phyloP scores from a whole-genome alignment of 1,140 invertebrate genomes.

The Euwallacea similis region DNA sequence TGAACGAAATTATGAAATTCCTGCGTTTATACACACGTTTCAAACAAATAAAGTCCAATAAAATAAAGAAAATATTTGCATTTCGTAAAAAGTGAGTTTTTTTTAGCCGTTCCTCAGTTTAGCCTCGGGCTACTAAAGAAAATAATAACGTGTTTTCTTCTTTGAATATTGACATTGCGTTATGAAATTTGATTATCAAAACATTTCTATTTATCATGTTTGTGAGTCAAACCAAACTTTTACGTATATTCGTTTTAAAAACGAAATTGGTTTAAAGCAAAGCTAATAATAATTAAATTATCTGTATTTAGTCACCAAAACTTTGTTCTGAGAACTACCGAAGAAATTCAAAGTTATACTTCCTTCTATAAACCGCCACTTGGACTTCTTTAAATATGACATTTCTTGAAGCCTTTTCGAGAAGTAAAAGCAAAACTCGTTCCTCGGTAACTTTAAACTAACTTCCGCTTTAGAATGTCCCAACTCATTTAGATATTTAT shows the following conservation, averaged over 20 bases:
- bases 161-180: conserved; percentile 11
- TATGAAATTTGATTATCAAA: conserved; percentile 1
- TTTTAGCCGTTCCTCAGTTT: neutral
- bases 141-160: neutral
- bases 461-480: conserved; percentile 2
- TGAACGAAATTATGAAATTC: too few relatives aligned
- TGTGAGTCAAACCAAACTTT: neutral
- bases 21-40: neutral
- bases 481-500: conserved; percentile 6
- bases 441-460: conserved; percentile 4
- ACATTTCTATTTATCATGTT: conserved; percentile 5
- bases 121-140: neutral
- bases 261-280: too few relatives aligned
- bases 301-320: too few relatives aligned
- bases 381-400: conserved; percentile 1
- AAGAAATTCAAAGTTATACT: neutral
- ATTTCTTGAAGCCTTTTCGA: conserved; percentile 2
- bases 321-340: neutral
- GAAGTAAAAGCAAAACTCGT: neutral
- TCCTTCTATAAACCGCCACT: neutral
- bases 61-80: conserved; percentile 10
- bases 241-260: too few relatives aligned
- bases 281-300: too few relatives aligned
- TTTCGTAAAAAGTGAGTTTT: neutral
- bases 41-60: conserved; percentile 1